phyloP scores from a whole-genome alignment of 2,797 vertebrate species.

The Coranthus polyacanthus region DNA sequence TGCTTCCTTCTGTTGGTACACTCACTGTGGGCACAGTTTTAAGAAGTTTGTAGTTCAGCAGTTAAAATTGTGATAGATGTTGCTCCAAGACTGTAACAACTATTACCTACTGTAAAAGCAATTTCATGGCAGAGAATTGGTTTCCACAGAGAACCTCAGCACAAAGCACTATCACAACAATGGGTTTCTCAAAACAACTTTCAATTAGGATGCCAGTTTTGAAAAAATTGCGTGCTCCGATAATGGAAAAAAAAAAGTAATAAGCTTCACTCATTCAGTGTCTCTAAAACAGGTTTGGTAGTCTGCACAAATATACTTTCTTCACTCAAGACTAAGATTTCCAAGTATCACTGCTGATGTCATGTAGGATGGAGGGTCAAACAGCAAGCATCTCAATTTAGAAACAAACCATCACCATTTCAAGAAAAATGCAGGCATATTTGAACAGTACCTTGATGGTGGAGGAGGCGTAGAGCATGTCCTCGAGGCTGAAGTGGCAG shows the following conservation, averaged over 20 bases:
- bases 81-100: background rate
- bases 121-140: conserved; percentile 10
- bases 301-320: background rate
- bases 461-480: conserved; percentile 96
- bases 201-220: too few relatives aligned
- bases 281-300: background rate
- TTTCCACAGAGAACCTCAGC: conserved; percentile 13
- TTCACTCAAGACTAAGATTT: background rate
- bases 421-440: background rate
- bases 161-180: conserved; percentile 15
- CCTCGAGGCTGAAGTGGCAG: conserved; percentile 96
- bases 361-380: background rate
- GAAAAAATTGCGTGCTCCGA: too few relatives aligned
- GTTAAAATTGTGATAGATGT: conserved; percentile 8
- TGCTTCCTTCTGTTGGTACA: conserved; percentile 11
- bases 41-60: conserved; percentile 19
- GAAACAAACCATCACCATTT: background rate
- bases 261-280: background rate
- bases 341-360: background rate
- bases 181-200: too few relatives aligned
- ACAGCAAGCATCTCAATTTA: background rate
- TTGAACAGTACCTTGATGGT: conserved; percentile 90
- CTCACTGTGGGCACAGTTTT: background rate
- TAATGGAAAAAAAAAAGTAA: too few relatives aligned
- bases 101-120: conserved; percentile 15